Evolutionary conservation across 2,113 vertebrate genomes (phyloP).

Genomic region (Cyprinodon variegatus): DNA sequence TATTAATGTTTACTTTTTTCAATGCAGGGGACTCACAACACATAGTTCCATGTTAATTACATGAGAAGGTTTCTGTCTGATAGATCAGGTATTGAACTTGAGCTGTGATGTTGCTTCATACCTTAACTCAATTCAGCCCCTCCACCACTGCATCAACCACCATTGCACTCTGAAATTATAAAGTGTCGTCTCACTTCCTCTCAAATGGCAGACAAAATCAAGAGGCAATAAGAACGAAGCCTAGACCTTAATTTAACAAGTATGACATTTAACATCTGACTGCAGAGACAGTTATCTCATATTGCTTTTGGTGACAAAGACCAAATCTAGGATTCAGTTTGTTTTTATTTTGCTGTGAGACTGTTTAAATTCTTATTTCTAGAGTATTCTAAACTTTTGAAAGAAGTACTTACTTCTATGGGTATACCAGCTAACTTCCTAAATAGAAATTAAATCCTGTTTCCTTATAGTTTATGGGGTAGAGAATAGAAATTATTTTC

Average conservation of each 20-base stretch:
- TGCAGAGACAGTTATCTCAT: too few species aligned
- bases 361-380: too few species aligned
- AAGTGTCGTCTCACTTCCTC: not conserved
- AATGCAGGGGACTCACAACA: not conserved
- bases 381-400: too few species aligned
- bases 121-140: not conserved
- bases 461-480: not conserved
- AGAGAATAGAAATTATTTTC: too few species aligned
- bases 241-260: not conserved
- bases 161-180: not conserved
- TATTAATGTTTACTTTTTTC: not conserved
- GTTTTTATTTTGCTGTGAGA: too few species aligned
- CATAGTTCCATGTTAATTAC: not conserved
- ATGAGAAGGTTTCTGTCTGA: not conserved
- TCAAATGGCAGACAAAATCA: not conserved
- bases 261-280: too few species aligned
- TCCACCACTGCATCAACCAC: too few species aligned
- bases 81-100: not conserved
- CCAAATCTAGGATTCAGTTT: too few species aligned
- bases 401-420: not conserved
- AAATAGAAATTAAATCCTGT: not conserved
- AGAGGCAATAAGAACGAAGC: not conserved
- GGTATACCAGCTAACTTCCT: not conserved
- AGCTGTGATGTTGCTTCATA: not conserved
- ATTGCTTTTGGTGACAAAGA: too few species aligned